A percentile compares a stretch with the other conserved stretches of the same genome.
Conservation (phyloP, 2,888 invertebrate species). For the Dasysyrphus albostriatus region DNA sequence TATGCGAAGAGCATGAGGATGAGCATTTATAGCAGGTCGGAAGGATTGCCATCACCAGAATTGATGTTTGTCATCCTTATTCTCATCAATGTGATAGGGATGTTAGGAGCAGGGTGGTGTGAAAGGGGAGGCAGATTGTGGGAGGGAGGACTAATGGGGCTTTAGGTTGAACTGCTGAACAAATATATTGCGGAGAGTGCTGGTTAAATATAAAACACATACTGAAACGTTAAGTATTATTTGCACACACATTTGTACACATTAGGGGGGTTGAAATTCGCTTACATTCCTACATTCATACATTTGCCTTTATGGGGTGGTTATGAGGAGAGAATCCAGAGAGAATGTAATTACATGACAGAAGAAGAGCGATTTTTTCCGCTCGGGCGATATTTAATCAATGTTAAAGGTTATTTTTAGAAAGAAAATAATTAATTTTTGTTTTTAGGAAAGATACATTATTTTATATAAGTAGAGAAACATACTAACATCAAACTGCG, state of each 20-base stretch:
- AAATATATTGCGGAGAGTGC: slow-evolving; percentile 41
- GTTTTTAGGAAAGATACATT: neutral
- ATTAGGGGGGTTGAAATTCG: slow-evolving; percentile 8
- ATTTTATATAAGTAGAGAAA: neutral
- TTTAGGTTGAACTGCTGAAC: slow-evolving; percentile 26
- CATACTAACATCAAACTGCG: neutral
- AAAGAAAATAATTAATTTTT: slow-evolving; percentile 43
- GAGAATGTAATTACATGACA: slow-evolving; percentile 34
- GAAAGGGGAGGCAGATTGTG: neutral
- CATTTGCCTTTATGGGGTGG: neutral
- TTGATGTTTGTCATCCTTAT: slow-evolving; percentile 40
- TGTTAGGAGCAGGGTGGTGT: neutral
- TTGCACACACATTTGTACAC: slow-evolving; percentile 23
- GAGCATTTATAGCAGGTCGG: slow-evolving; percentile 14
- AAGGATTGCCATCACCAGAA: slow-evolving; percentile 23
- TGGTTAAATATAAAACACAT: slow-evolving; percentile 41
- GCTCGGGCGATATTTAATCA: slow-evolving; percentile 34
- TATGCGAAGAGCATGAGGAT: neutral
- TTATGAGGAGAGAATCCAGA: slow-evolving; percentile 1
- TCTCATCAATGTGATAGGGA: neutral
- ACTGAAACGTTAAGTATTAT: slow-evolving; percentile 36
- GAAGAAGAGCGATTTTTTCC: slow-evolving; percentile 12
- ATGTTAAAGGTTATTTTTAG: slow-evolving; percentile 43
- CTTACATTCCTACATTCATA: neutral
- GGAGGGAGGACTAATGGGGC: neutral